Base-by-base conservation (phyloP, 2,797 vertebrate species). In the Oreonectes daqikongensis region DNA sequence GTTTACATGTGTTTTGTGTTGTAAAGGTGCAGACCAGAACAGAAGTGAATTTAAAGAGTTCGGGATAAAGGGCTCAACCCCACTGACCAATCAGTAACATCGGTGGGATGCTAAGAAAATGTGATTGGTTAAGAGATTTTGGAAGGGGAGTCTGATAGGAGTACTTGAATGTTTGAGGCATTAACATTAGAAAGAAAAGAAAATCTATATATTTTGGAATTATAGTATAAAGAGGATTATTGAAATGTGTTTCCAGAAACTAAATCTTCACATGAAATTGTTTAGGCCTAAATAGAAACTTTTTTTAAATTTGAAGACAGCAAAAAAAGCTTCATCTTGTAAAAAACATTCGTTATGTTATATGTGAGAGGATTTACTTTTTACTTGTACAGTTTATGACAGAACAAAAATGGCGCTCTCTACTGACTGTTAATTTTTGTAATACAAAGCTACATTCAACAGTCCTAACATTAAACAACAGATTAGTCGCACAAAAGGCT, bases 51-150 rank as follows among this genome's bases (percentile, higher is more conserved):
- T 79, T 79, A 70, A 67, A 66, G 48, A 59, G 61, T 20, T 20
- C 15, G 52, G 24, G 44, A 32, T n/a, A 32, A 70, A 8, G 40
- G 5, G 26, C 12, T 70, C 5, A 8, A 42, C 20, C 15, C 14
- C 11, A 1, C 52, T 35, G 38, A 44, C 73, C 73, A 69, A 69
- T 69, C 73, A 38, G 53, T 20, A 0, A n/a, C 18, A 10, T 2
- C 5, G 12, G 10, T 63, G 67, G 22, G 18, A 76, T 35, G 24
- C 7, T n/a, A 60, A n/a, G n/a, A 15, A 10, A 17, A 42, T 14
- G 40, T 52, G 17, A 77, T 63, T 77, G 66, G 75, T 32, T 69
- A 15, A 61, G 40, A 59, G 74, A 38, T 38, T 61, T 48, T 61
- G 65, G 3, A 42, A 42, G 26, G 5, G 4, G 15, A 32, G 18